Base-by-base conservation (phyloP, 2,888 invertebrate genomes). In the Drosophila nr. fundita region DNA sequence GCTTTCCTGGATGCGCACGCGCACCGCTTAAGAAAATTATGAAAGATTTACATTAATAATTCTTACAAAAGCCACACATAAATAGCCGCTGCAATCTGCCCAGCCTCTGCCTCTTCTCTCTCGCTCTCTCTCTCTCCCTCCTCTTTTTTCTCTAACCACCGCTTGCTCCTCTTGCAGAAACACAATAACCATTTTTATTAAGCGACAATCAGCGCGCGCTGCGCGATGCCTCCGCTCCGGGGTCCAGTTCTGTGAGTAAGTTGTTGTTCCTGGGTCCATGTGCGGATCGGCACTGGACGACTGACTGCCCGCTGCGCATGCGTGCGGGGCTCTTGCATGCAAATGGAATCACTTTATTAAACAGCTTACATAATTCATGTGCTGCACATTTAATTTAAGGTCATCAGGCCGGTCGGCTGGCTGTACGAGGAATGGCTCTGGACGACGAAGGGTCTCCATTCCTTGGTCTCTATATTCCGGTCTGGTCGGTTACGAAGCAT, bases 291-390 rank as follows among this genome's bases (percentile, higher is more conserved):
- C 59, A 67, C 60, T 59, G 60, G 53, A 53, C 55, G 49, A 48
- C 21, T 36, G 90, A 82, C 85, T 75, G 69, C 86, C 86, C 79
- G 86, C 86, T 87, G 86, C 74, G 86, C 87, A 89, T 86, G 90
- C 90, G 90, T 86, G 86, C 86, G 89, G 87, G 89, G 82, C 86
- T 83, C 73, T 81, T 87, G 83, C 85, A 91, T 89, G 85, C 90
- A 91, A 90, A 91, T 91, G 89, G 87, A 87, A 90, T 91, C 88
- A 91, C 91, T 91, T 91, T 91, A 91, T 91, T 91, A 90, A 86
- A 91, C 90, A 86, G 91, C 92, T 91, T 91, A 91, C 92, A 91
- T 91, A 91, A 91, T 88, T 91, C 91, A 91, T 91, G 89, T 83
- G 91, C 82, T 84, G 90, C 87, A 89, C 91, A 91, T 89, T 91